Conservation (phyloP, 2,797 vertebrate species). For the Myotis planiceps region DNA sequence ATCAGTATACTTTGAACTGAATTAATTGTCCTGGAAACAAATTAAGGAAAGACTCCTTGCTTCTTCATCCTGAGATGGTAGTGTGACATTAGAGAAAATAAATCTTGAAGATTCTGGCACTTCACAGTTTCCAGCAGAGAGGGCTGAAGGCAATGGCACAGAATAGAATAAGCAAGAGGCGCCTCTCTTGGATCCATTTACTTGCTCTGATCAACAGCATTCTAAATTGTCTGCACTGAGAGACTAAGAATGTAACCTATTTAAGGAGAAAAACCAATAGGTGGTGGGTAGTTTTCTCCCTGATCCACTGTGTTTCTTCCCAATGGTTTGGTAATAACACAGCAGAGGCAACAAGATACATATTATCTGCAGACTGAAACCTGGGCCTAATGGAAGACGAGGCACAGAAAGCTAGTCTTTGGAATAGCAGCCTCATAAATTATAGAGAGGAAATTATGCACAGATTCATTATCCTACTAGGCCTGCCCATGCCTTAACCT, state of each 20-base stretch:
- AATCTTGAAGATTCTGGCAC: neutral
- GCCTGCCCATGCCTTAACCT: neutral
- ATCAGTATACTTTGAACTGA: neutral
- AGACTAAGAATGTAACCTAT: neutral
- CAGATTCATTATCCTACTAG: neutral
- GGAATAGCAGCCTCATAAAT: neutral
- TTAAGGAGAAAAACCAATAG: neutral
- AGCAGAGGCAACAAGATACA: neutral
- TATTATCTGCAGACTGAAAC: neutral
- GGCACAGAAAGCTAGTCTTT: neutral
- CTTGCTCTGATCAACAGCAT: neutral
- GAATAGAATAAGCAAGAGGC: neutral
- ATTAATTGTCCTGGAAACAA: conserved; percentile 1
- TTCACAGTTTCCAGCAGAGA: neutral
- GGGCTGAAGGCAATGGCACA: neutral
- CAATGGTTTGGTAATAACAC: neutral
- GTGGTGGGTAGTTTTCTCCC: neutral
- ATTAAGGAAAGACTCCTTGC: neutral
- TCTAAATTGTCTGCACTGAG: neutral
- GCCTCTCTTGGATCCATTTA: neutral
- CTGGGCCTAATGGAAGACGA: neutral
- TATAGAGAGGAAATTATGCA: neutral
- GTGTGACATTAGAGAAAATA: neutral
- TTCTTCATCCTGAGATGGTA: neutral
- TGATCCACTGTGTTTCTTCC: neutral